These are phyloP conservation scores for Papilio helenus DNA, from an alignment of 1,140 invertebrate species.

Conservation along the genomic window DNA sequence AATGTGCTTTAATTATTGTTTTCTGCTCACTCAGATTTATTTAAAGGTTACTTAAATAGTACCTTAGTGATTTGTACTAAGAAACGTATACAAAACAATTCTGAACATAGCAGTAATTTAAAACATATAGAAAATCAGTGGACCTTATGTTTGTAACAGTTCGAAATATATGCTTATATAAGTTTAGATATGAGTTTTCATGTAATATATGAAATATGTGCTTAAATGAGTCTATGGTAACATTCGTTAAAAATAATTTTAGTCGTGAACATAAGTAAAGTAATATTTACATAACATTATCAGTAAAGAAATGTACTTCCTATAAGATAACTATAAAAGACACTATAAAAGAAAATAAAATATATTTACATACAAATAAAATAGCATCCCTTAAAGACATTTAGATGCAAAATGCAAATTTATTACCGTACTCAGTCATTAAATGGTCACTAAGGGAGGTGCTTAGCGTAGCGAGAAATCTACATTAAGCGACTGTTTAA, in stretches of 20 bases:
- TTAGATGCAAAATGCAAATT: conserved; percentile 50
- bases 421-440: conserved; percentile 34
- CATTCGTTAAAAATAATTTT: conserved; percentile 53
- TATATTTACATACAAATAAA: conserved; percentile 58
- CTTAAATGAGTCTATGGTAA: conserved; percentile 62
- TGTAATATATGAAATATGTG: conserved; percentile 55
- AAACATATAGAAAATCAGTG: not conserved
- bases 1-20: not conserved
- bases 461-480: not conserved
- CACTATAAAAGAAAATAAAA: conserved; percentile 43
- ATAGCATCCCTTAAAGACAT: conserved; percentile 29
- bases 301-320: conserved; percentile 46
- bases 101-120: not conserved
- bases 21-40: not conserved
- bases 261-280: conserved; percentile 55
- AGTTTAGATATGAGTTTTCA: not conserved
- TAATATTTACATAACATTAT: conserved; percentile 61
- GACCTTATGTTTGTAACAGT: not conserved
- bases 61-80: not conserved
- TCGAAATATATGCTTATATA: not conserved
- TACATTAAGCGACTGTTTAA: not conserved
- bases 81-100: too few relatives aligned
- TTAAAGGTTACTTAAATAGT: not conserved
- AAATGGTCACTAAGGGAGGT: not conserved
- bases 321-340: conserved; percentile 47